Base-by-base conservation (phyloP, 23 tunicate genomes). In the Halocynthia aurantium region DNA sequence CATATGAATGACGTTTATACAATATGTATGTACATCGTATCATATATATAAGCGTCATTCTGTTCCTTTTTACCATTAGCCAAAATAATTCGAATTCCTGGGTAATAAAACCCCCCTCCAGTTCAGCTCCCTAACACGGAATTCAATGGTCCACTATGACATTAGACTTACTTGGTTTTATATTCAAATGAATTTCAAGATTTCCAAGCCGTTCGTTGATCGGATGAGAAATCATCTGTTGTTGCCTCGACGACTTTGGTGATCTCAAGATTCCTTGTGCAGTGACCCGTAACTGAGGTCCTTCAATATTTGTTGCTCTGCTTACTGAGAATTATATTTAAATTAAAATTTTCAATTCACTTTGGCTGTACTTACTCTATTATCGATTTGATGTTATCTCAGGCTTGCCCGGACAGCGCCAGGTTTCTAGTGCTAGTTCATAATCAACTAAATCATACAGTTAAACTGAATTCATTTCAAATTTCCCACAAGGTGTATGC, bases 251-350 rank as follows among this genome's bases (percentile, higher is more conserved):
- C 67, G 70, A 57, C 7, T 70, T 67, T 31, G 76, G 76, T 20
- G 84, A 77, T n/a, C 73, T 51, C 95, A 85, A 89, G 8, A 22
- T 52, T 6, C 96, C 96, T 75, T 84, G 87, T 52, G 84, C 73
- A 53, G 87, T 62, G 12, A 89, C 60, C 19, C 70, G 84, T 52
- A 76, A 76, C 71, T 89, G 96, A 22, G 96, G 96, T 7, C 96
- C 96, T 56, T 84, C 96, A 11, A 22, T 12, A 60, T 89, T 89
- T 31, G 56, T 75, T n/a, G 81, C 84, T 75, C 78, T 56, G 50
- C 69, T 84, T 52, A 89, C 96, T 89, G 69, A 52, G 66, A 10
- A 62, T 8, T 53, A 55, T 53, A 54, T 6, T 10, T 20, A 2
- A 20, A 31, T n/a, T 19, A 11, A 1, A 1, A 17, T 0, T 17